Evolutionary conservation across 2,113 vertebrate species (phyloP), one percentile per base, ranked within the genome.

Genomic region (Cricetomys ansorgei): DNA sequence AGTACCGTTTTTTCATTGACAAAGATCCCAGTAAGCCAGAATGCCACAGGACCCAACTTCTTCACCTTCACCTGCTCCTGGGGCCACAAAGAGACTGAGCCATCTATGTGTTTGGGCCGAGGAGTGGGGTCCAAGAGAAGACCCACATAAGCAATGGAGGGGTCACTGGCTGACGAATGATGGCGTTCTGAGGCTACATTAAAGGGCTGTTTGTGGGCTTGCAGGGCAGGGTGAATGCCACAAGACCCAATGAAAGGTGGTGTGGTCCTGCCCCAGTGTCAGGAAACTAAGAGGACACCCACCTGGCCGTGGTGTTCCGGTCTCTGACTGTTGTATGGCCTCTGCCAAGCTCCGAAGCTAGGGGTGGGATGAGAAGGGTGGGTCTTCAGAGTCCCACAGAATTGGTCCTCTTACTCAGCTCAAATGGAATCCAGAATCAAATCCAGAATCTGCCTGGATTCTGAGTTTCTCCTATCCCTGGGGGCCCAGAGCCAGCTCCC

Each of bases 51-150:
- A 11, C 16, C 40, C 69, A 3, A 10, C 27, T 40, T 7, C 1
- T 31, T 1, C 6, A 7, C 25, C 21, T 2, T 40, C 5, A 0
- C 31, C 21, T 50, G 1, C 48, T 34, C 31, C 62, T 0, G 1
- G 94, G 31, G 7, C 0, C 0, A 23, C 0, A n/a, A 29, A 43
- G 45, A 67, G 29, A 12, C 1, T 1, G 12, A n/a, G 19, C 55
- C 4, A 0, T 10, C 55, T 37, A 7, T 23, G 57, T 2, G 72
- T 69, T n/a, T 55, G 40, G 3, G 48, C 7, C 0, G 75, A 10
- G 31, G 73, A 21, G 29, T 62, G 11, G n/a, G 7, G 1, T 12
- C 5, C 34, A 16, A 17, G 59, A 34, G 29, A 19, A 0, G 0
- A 10, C 8, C 15, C 2, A 8, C 1, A 7, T 2, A 4, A 17